These are phyloP conservation scores for Syrrhaptes paradoxus DNA, from an alignment of 2,113 vertebrate genomes.

Conservation along the genomic window DNA sequence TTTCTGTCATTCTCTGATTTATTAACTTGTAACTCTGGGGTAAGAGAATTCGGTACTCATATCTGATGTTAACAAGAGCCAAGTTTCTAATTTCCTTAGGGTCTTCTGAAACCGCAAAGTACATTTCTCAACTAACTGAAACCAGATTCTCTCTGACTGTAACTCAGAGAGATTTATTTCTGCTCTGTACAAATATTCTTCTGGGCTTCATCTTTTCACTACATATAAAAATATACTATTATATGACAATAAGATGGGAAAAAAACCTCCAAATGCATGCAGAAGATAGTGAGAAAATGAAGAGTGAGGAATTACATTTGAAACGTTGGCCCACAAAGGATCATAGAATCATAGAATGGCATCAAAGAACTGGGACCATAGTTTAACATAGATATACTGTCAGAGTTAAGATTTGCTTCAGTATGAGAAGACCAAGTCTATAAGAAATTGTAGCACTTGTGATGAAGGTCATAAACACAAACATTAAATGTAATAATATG, in stretches of 20 bases:
- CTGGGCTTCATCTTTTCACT: not conserved
- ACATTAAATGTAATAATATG: not conserved
- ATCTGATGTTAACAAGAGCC: not conserved
- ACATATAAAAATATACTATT: not conserved
- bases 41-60: not conserved
- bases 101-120: not conserved
- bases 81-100: not conserved
- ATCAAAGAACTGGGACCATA: not conserved
- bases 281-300: not conserved
- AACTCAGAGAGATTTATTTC: not conserved
- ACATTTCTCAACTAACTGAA: conserved; percentile 10
- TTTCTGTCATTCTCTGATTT: not conserved
- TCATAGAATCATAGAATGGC: no score
- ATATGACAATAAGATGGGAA: not conserved
- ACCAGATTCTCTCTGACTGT: not conserved
- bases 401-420: not conserved
- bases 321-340: not conserved
- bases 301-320: not conserved
- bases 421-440: not conserved
- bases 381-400: rapidly evolving
- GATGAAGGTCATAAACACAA: not conserved
- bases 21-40: not conserved
- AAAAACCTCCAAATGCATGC: not conserved
- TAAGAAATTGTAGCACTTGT: not conserved
- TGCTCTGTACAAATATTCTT: not conserved